Percentiles rank a stretch among this genome's conserved stretches.
Conservation (phyloP, 2,888 invertebrate genomes). For the Panopea generosa region DNA sequence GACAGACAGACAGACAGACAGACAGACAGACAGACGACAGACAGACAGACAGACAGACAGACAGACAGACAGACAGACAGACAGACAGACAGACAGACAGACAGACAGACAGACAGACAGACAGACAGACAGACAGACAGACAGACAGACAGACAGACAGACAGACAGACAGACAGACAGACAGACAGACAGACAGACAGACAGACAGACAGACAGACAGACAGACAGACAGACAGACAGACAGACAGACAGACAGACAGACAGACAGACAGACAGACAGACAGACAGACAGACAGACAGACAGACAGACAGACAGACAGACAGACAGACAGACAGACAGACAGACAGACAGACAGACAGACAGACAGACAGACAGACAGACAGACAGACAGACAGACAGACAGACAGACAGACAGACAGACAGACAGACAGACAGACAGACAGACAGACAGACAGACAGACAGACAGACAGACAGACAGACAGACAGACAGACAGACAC, state of each 20-base stretch:
- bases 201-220: slow-evolving; percentile 43
- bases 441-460: too few species aligned
- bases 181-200: slow-evolving; percentile 46
- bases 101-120: slow-evolving; percentile 17
- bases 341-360: too few species aligned
- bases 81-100: slow-evolving; percentile 27
- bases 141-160: slow-evolving; percentile 44
- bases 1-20: slow-evolving; percentile 20
- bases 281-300: slow-evolving; percentile 41
- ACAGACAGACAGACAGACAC: too few species aligned
- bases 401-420: too few species aligned
- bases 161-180: slow-evolving; percentile 39
- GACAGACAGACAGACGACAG: too few species aligned
- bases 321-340: slow-evolving; percentile 32
- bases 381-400: too few species aligned
- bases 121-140: slow-evolving; percentile 18
- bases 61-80: slow-evolving; percentile 22
- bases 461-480: too few species aligned
- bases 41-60: too few species aligned
- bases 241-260: slow-evolving; percentile 47
- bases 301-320: slow-evolving; percentile 46
- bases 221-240: slow-evolving; percentile 46
- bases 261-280: slow-evolving; percentile 43
- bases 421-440: too few species aligned
- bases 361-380: too few species aligned